Base-by-base conservation (phyloP, 2,113 vertebrate genomes). In the Rousettus leschenaultii region DNA sequence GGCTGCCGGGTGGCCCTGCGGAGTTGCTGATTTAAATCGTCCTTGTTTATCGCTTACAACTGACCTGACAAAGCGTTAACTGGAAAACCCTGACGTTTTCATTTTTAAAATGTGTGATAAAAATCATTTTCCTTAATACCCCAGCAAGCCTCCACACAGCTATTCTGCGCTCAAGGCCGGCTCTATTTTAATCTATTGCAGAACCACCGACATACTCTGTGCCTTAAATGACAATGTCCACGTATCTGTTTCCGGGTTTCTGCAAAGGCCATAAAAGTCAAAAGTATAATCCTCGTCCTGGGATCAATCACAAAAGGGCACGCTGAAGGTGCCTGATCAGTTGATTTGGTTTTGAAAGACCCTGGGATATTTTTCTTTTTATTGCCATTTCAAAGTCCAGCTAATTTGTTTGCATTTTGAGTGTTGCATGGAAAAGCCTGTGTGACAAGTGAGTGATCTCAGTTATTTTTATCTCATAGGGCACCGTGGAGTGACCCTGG, bases 401-500 rank as follows among this genome's bases (percentile, higher is more conserved):
- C 66, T 91, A 59, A 79, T 74, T 28, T 92, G 86, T 92, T 93
- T 86, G 78, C 14, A 16, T 95, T 79, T 84, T 16, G 93, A 65
- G 57, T 66, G 68, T 24, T 12, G 5, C 55, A 30, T 2, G 35
- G 51, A 82, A 91, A 95, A 89, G 35, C 79, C 79, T 70, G 33
- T 22, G 70, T 93, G 89, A 22, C 38, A 38, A 93, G 48, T 19
- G n/a, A 65, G 15, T 24, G 43, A 74, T 28, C 13, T 84, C 55
- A 86, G 24, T 45, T 45, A 24, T 12, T 65, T 48, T 63, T 78
- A 84, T 63, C 57, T 88, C 61, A 28, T 2, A 8, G 61, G 55
- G 21, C 63, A 84, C 57, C 14, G 0, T 1, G 70, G 38, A 53
- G 12, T 9, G 3, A 1, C 40, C 21, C 74, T 33, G 26, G 66